Evolutionary conservation across 2,113 vertebrate species (phyloP).

Genomic region (Ceratotherium simum): DNA sequence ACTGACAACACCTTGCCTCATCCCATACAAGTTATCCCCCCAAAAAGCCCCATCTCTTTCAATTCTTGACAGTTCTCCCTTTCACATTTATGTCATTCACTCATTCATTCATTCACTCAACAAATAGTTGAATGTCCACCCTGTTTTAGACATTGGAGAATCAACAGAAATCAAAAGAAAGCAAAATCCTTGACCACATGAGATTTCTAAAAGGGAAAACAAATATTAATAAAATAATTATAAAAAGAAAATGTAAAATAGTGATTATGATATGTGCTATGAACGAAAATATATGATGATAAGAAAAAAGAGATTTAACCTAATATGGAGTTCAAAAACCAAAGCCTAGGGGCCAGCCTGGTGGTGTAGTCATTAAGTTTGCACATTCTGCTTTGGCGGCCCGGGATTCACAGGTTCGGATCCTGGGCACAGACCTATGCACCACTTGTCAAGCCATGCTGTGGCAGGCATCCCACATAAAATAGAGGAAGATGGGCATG

Average conservation of each 20-base stretch:
- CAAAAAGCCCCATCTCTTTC: background rate
- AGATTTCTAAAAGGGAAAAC: background rate
- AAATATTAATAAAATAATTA: background rate
- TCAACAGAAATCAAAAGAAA: background rate
- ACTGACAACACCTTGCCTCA: background rate
- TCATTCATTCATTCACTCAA: background rate
- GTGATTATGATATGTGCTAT: background rate
- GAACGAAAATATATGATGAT: background rate
- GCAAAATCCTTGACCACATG: background rate
- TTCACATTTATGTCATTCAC: background rate
- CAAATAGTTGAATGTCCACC: background rate
- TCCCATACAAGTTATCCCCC: background rate
- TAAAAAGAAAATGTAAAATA: background rate
- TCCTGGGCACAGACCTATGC: too few species aligned
- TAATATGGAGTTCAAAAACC: background rate
- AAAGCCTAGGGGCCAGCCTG: background rate
- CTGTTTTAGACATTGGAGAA: background rate
- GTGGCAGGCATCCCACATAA: too few species aligned
- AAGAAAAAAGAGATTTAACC: background rate
- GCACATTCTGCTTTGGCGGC: too few species aligned
- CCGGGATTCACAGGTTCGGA: too few species aligned
- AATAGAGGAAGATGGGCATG: too few species aligned
- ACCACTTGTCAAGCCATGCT: too few species aligned
- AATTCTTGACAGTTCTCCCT: background rate
- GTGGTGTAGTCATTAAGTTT: too few species aligned